Evolutionary conservation across 2,888 invertebrate species (phyloP).

Genomic region (Agrochola litura): DNA sequence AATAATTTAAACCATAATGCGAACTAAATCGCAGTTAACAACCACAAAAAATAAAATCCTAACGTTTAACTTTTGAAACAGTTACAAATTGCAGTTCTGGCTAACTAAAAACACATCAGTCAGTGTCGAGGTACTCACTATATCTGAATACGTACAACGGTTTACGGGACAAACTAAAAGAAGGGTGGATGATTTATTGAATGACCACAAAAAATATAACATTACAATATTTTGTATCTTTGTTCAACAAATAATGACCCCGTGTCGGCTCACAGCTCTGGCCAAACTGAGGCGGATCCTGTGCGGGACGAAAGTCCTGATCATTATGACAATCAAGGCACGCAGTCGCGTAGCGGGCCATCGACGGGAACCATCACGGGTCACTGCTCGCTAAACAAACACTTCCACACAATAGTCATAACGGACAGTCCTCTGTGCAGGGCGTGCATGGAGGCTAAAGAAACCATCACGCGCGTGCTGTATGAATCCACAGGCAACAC

Average conservation of each 20-base stretch:
- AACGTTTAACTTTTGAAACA: constrained; percentile 49
- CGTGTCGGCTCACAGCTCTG: not conserved
- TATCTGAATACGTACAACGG: constrained; percentile 39
- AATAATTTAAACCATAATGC: constrained; percentile 36
- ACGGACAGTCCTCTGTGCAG: too few species aligned
- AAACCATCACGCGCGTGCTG: too few species aligned
- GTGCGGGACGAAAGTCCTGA: not conserved
- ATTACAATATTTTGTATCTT: constrained; percentile 25
- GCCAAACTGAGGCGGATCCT: too few species aligned
- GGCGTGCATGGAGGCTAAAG: too few species aligned
- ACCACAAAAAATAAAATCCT: constrained; percentile 39
- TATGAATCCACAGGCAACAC: too few species aligned
- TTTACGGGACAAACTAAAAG: constrained; percentile 35
- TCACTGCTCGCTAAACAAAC: too few species aligned
- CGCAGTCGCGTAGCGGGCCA: not conserved
- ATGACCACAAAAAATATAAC: constrained; percentile 3
- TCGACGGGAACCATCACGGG: too few species aligned
- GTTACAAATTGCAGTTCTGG: constrained; percentile 55
- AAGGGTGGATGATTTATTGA: constrained; percentile 43
- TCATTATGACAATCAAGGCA: not conserved
- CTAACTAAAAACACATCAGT: constrained; percentile 52
- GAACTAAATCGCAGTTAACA: constrained; percentile 38
- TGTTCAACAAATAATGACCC: not conserved
- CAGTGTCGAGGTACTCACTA: constrained; percentile 48
- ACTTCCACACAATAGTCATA: too few species aligned